Evolutionary conservation across 2,113 vertebrate genomes (phyloP).

Genomic region (Psittacula cyanocephala): DNA sequence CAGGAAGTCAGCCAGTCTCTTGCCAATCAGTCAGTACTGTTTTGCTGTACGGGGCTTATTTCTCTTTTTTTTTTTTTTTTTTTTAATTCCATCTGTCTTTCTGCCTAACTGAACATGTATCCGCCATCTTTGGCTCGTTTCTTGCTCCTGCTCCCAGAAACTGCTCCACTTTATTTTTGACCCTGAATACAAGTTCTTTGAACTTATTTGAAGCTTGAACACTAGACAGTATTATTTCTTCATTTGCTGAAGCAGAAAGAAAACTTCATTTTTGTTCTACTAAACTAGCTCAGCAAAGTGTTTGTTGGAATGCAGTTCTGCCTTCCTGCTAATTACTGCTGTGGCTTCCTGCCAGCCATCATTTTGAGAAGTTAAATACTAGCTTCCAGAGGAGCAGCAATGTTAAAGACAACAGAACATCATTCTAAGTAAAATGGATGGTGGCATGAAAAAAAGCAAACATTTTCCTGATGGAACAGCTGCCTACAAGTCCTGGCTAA

Average conservation of each 20-base stretch:
- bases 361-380: background rate
- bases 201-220: background rate
- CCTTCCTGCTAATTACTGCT: background rate
- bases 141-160: background rate
- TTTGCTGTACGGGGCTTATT: background rate
- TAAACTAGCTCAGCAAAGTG: background rate
- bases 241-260: background rate
- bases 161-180: background rate
- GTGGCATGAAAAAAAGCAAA: background rate
- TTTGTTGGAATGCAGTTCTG: background rate
- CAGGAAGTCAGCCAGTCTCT: background rate
- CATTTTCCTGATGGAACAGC: background rate
- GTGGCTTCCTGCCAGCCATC: background rate
- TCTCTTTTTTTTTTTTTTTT: background rate
- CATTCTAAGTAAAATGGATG: background rate
- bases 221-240: background rate
- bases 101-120: background rate
- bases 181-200: background rate
- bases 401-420: background rate
- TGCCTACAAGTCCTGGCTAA: background rate
- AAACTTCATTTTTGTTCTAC: background rate
- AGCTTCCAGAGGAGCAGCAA: background rate
- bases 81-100: background rate
- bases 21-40: background rate
- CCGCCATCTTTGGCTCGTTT: background rate